Base-by-base conservation (phyloP, 1,140 invertebrate species). In the Drosophila burlai region DNA sequence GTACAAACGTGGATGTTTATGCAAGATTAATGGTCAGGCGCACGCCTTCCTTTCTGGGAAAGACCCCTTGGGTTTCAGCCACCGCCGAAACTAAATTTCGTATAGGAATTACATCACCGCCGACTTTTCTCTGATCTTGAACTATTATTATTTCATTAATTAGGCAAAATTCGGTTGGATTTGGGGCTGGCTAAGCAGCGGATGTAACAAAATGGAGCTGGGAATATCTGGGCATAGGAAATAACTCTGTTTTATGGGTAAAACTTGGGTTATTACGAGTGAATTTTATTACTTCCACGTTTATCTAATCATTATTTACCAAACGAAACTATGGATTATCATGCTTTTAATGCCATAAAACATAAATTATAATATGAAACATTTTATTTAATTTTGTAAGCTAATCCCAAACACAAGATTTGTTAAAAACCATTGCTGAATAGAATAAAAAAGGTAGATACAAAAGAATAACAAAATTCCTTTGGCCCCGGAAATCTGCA, bases 11-110 rank as follows among this genome's bases (percentile, higher is more conserved):
- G 40, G 76, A 78, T 91, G 76, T 91, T 91, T 91, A 74, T 69
- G 80, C 83, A 87, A 91, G 87, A 91, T 91, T 91, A 91, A 91
- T 91, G 69, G 77, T 76, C 76, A 71, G 87, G 87, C 87, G 87
- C 87, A 91, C 83, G 87, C 87, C 83, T 78, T 72, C 68, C 62
- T 58, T 68, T 69, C 42, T 29, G 57, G 47, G 55, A 65, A 26
- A 74, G 49, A 69, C 15, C 38, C 21, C 24, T 36, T 26, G 59
- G 21, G 40, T 57, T 15, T 9, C 45, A 58, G 49, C 40, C 57
- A 47, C 58, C 9, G 31, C 8, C 40, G 45, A 75, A 46, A 60
- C 18, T 24, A 54, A 21, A 24, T 62, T 64, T 71, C 10, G 21
- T 61, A 45, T 73, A 63, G 24, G 55, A 68, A 49, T 79, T 82